Conservation (phyloP, 2,888 invertebrate genomes). For the Pherbina coryleti region DNA sequence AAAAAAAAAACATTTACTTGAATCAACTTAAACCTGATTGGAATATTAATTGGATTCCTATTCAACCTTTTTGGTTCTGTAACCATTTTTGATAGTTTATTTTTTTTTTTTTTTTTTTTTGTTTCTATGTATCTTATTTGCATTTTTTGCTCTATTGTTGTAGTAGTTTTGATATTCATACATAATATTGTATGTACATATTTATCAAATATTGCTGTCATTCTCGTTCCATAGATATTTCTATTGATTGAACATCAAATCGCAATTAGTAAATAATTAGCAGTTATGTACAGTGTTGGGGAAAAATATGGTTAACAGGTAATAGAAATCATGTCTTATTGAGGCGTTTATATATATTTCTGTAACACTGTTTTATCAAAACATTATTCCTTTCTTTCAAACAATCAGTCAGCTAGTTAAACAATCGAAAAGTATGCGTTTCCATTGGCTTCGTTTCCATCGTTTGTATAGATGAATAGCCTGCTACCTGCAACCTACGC, state of each 20-base stretch:
- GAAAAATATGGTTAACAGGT: too few relatives aligned
- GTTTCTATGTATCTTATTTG: not conserved
- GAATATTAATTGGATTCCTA: constrained; percentile 21
- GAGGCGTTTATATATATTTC: too few relatives aligned
- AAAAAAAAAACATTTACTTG: not conserved
- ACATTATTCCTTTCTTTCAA: not conserved
- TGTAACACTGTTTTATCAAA: not conserved
- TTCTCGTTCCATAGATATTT: constrained; percentile 1
- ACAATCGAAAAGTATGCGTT: not conserved
- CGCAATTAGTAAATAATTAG: not conserved
- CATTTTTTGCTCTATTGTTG: not conserved
- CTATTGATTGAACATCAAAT: not conserved
- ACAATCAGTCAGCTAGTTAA: too few relatives aligned
- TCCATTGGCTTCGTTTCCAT: constrained; percentile 17
- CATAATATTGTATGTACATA: not conserved
- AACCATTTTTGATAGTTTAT: not conserved
- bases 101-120: not conserved
- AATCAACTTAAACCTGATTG: not conserved
- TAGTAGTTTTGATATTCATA: not conserved
- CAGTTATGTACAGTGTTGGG: not conserved
- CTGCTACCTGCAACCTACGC: too few relatives aligned
- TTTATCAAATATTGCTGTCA: not conserved
- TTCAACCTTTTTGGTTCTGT: constrained; percentile 8
- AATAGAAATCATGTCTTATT: too few relatives aligned
- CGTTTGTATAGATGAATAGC: not conserved